phyloP scores from a whole-genome alignment of 2,888 invertebrate genomes.

The Drosophila prolongata region DNA sequence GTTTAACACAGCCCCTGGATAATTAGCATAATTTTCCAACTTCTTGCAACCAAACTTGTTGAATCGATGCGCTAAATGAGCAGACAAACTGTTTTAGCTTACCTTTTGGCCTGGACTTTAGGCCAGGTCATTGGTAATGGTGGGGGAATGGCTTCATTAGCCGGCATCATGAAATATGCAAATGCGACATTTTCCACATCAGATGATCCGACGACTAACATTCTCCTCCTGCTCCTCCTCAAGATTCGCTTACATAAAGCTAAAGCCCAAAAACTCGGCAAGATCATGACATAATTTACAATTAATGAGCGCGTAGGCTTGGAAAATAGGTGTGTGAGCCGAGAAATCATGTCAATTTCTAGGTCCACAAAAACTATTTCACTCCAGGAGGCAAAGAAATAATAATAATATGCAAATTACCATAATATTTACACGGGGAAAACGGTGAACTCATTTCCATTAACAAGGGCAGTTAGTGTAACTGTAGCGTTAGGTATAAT shows the following conservation, averaged over 20 bases:
- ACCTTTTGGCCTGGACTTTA: conserved; percentile 10
- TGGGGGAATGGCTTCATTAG: conserved; percentile 56
- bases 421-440: conserved; percentile 11
- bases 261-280: neutral
- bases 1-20: conserved; percentile 16
- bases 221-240: neutral
- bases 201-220: conserved; percentile 8
- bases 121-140: conserved; percentile 11
- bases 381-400: neutral
- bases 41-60: conserved; percentile 25
- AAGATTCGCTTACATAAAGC: conserved; percentile 13
- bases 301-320: conserved; percentile 25
- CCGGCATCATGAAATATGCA: conserved; percentile 47
- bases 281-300: conserved; percentile 39
- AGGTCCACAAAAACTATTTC: conserved; percentile 7
- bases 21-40: conserved; percentile 42
- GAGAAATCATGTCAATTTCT: conserved; percentile 20
- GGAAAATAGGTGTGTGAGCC: conserved; percentile 15
- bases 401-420: conserved; percentile 26
- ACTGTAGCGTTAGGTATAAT: neutral
- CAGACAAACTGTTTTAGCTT: conserved; percentile 34
- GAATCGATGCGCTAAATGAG: conserved; percentile 42
- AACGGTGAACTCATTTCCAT: conserved; percentile 20
- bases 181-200: conserved; percentile 61
- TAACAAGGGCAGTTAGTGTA: conserved; percentile 2